Conservation (phyloP, 1,140 invertebrate genomes). For the Octopus sinensis region DNA sequence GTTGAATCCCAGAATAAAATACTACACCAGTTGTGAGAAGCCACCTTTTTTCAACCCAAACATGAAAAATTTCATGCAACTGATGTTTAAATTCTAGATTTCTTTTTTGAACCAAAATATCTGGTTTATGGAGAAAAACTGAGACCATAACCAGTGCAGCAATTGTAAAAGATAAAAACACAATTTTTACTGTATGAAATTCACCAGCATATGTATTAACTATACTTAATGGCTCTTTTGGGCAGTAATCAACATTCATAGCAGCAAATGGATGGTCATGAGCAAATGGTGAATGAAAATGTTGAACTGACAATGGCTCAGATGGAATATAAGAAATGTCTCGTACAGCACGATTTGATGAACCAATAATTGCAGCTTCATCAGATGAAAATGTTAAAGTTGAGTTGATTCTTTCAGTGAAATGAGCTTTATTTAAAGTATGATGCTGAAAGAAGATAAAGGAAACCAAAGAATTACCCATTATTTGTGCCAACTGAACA, state of each 20-base stretch:
- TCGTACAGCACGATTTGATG: background rate
- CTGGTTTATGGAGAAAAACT: slow-evolving; percentile 36
- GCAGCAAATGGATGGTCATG: background rate
- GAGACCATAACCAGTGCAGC: slow-evolving; percentile 33
- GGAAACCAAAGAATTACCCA: slow-evolving; percentile 1
- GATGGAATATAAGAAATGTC: background rate
- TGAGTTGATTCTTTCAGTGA: background rate
- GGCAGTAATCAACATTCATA: slow-evolving; percentile 1
- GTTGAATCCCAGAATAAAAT: slow-evolving; percentile 40
- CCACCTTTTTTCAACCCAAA: slow-evolving; percentile 31
- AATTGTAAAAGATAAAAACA: slow-evolving; percentile 31
- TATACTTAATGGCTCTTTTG: background rate
- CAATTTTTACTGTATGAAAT: slow-evolving; percentile 26
- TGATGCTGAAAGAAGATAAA: background rate
- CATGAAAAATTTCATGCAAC: slow-evolving; percentile 28
- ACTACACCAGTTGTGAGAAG: slow-evolving; percentile 32
- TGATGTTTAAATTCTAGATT: slow-evolving; percentile 30
- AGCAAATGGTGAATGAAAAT: background rate
- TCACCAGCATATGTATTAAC: background rate
- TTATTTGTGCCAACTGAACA: slow-evolving; percentile 2
- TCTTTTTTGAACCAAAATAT: slow-evolving; percentile 36
- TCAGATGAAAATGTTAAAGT: background rate
- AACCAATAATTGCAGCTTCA: background rate
- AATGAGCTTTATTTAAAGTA: background rate
- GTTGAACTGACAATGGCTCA: background rate